Evolutionary conservation across 1,140 invertebrate genomes (phyloP).

Genomic region (Pomacea maculata): DNA sequence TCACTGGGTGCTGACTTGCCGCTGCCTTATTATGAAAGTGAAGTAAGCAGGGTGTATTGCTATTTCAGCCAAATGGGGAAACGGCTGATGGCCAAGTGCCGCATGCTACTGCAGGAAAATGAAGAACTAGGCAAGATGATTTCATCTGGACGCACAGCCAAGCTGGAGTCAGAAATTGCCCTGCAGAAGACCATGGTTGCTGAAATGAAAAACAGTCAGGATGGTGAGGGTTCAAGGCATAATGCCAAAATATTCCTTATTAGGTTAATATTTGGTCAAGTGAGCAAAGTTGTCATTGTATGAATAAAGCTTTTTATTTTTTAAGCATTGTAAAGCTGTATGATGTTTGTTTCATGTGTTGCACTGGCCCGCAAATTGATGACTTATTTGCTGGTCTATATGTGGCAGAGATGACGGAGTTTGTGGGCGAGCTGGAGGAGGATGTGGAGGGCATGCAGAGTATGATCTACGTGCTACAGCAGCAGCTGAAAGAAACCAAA

Average conservation of each 20-base stretch:
- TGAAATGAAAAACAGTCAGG: slow-evolving; percentile 96
- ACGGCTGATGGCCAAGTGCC: slow-evolving; percentile 96
- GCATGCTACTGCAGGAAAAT: slow-evolving; percentile 96
- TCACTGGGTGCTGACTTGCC: too few species aligned
- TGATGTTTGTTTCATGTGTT: neutral
- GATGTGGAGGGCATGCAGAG: slow-evolving; percentile 98
- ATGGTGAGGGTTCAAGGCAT: slow-evolving; percentile 72
- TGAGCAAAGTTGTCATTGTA: slow-evolving; percentile 57
- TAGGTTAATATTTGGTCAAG: neutral
- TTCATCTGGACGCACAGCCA: slow-evolving; percentile 91
- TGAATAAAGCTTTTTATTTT: slow-evolving; percentile 87
- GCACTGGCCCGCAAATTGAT: slow-evolving; percentile 79
- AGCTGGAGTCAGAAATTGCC: slow-evolving; percentile 94
- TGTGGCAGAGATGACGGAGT: slow-evolving; percentile 89
- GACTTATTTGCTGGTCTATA: slow-evolving; percentile 20
- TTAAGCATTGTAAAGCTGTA: neutral
- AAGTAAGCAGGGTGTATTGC: slow-evolving; percentile 18
- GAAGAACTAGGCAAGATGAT: slow-evolving; percentile 97
- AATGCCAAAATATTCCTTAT: neutral
- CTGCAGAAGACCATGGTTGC: slow-evolving; percentile 94
- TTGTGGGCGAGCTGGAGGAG: slow-evolving; percentile 94
- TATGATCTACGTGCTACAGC: slow-evolving; percentile 92
- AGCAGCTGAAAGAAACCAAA: slow-evolving; percentile 75
- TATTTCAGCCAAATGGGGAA: slow-evolving; percentile 84
- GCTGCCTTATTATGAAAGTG: too few species aligned